These are phyloP conservation scores for Poecilia velifera DNA, from an alignment of 2,797 vertebrate genomes.

Conservation along the genomic window DNA sequence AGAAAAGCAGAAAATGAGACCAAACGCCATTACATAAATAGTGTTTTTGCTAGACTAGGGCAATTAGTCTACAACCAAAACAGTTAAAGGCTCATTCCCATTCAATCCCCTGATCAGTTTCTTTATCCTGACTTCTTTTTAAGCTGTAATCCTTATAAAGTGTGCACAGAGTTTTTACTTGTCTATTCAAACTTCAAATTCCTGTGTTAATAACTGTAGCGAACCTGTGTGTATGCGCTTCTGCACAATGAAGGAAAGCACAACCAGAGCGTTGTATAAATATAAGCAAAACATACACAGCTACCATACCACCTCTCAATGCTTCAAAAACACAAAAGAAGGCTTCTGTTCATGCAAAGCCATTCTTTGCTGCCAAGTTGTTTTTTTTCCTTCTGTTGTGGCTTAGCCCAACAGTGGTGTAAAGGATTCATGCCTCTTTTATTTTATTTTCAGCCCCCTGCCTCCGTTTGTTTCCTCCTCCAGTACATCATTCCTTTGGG, in stretches of 20 bases:
- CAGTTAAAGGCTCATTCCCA: slow-evolving; percentile 2
- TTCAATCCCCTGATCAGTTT: not conserved
- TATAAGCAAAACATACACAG: slow-evolving; percentile 50
- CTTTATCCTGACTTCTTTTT: slow-evolving; percentile 9
- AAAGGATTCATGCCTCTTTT: slow-evolving; percentile 74
- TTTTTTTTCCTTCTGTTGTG: slow-evolving; percentile 52
- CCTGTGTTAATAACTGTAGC: slow-evolving; percentile 23
- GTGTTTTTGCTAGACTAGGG: slow-evolving; percentile 1
- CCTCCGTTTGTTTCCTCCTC: slow-evolving; percentile 58
- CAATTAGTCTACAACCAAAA: slow-evolving; percentile 12
- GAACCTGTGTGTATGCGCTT: slow-evolving; percentile 41
- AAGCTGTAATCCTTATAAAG: slow-evolving; percentile 1
- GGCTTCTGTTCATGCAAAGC: slow-evolving; percentile 57
- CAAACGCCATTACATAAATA: slow-evolving; percentile 1
- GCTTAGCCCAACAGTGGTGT: slow-evolving; percentile 63
- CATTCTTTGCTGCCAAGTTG: slow-evolving; percentile 65
- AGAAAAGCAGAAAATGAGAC: slow-evolving; percentile 18
- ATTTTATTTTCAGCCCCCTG: slow-evolving; percentile 74
- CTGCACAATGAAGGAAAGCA: slow-evolving; percentile 34
- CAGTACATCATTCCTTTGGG: slow-evolving; percentile 81
- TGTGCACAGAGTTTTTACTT: slow-evolving; percentile 22
- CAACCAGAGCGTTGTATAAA: slow-evolving; percentile 36
- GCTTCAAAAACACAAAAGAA: slow-evolving; percentile 56
- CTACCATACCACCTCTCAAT: slow-evolving; percentile 46
- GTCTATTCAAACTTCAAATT: slow-evolving; percentile 1